Evolutionary conservation across 2,888 invertebrate species (phyloP), one percentile per base, ranked within the genome.

Genomic region (Campoplex nolae): DNA sequence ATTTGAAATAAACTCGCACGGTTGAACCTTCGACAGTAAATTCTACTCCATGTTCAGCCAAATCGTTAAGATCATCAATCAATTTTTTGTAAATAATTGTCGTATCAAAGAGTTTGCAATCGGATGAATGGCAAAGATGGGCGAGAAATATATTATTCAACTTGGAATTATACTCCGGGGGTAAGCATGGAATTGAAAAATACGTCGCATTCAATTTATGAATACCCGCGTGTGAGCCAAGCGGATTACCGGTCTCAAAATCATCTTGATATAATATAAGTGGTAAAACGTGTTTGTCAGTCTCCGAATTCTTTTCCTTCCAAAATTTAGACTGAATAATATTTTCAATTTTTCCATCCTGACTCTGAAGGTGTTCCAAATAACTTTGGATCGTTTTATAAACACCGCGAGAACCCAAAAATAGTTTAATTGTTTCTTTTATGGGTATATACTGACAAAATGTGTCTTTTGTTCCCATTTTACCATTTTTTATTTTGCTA

Each of bases 201-300:
- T 78, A 78, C 3, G 67, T 67, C 16, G 51, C 78, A 23, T 18
- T 74, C 56, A 84, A 32, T 78, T 84, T 74, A 62, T 78, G 78
- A 11, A 78, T 78, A 18, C 78, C 78, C 6, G 83, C 65, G 6
- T 56, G 67, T 16, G 78, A 84, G 18, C 83, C 83, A n/a, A 84
- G 73, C 7, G 67, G 56, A 56, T 84, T 84, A 3, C 83, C 83
- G 2, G 83, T 84, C 18, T 84, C 83, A n/a, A 84, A 84, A 68
- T 84, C 83, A 11, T 84, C 83, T 78, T 84, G 73, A 23, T 84
- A 84, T 2, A 78, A 32, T 1, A 78, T 9, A 6, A 84, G n/a
- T 18, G 78, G 67, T 13, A 84, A 78, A 35, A 68, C 38, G 35
- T 42, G n/a, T 35, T 56, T 78, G 23, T 73, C 65, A 11, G 38